Evolutionary conservation across 2,113 vertebrate genomes (phyloP), one percentile per base, ranked within the genome.

Genomic region (Ascaphus truei): DNA sequence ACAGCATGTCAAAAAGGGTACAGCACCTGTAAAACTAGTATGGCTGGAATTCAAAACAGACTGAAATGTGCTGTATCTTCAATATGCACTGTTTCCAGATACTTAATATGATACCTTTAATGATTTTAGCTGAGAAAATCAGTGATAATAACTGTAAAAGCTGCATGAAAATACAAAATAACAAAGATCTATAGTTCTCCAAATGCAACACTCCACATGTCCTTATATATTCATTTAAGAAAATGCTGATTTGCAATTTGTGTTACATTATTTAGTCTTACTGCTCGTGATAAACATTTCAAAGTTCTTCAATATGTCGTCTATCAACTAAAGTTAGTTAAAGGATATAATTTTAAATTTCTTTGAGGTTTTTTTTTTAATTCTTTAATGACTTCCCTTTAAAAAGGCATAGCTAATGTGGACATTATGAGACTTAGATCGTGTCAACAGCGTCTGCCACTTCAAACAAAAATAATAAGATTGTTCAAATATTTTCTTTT

Each of bases 391-490:
- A 55, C 9, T 18, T 30, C 16, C 29, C 33, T 53, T 31, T 56
- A 55, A 33, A 55, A 43, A 41, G 16, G 50, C 51, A 55, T 55
- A 56, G 63, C 23, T 66, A 55, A 66, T 55, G 50, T 39, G 36
- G 51, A 55, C 43, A 55, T 10, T 43, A 20, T 23, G 20, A 39
- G 34, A 65, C 50, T 26, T 29, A 39, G n/a, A 20, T 36, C 43
- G n/a, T n/a, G 48, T 65, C 62, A 65, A 57, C 64, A 58, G 12
- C 22, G 53, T 68, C 53, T 58, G 39, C 34, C 39, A 58, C 65
- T 68, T 68, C 65, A 68, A 58, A 58, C 39, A 22, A 58, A 58
- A 45, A 48, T 58, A 48, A 58, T 56, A 57, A 23, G 52, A 56
- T 58, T 68, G 52, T 58, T 58, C 41, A 68, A 43, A 58, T 43